Percentiles rank a stretch among this genome's conserved stretches.
phyloP scores from a whole-genome alignment of 2,113 vertebrate genomes.

The Mobula birostris region DNA sequence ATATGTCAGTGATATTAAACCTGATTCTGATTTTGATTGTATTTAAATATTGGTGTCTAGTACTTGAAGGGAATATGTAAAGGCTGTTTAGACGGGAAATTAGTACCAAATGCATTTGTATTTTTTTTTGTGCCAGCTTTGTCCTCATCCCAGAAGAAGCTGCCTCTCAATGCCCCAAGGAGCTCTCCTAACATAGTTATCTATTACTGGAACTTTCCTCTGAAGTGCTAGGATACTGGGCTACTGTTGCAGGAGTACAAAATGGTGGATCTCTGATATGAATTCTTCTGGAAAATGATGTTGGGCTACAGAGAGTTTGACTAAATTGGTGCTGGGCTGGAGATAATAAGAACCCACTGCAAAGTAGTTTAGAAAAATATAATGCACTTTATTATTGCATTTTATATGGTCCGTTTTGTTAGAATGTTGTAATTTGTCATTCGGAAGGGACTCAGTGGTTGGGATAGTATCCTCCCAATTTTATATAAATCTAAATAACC shows the following conservation, averaged over 20 bases:
- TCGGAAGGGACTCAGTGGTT: background rate
- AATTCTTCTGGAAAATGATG: background rate
- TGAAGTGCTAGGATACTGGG: background rate
- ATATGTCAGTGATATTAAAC: no score
- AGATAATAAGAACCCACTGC: background rate
- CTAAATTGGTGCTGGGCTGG: background rate
- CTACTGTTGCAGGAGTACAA: background rate
- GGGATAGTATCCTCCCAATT: background rate
- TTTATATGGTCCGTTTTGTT: background rate
- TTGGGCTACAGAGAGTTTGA: background rate
- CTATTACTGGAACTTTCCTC: background rate
- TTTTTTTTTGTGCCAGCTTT: background rate
- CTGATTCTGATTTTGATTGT: no score
- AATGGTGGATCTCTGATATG: background rate
- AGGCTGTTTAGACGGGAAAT: background rate
- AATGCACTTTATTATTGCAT: background rate
- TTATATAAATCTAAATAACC: background rate
- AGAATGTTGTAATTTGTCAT: background rate
- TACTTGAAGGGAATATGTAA: background rate
- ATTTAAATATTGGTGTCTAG: background rate
- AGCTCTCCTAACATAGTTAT: background rate
- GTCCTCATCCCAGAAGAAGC: background rate
- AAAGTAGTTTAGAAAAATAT: background rate
- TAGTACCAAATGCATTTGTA: background rate
- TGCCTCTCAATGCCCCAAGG: background rate